A percentile compares a stretch with the other conserved stretches of the same genome.
These are phyloP conservation scores for Peromyscus melanophrys DNA, from an alignment of 2,797 vertebrate species.

Conservation along the genomic window DNA sequence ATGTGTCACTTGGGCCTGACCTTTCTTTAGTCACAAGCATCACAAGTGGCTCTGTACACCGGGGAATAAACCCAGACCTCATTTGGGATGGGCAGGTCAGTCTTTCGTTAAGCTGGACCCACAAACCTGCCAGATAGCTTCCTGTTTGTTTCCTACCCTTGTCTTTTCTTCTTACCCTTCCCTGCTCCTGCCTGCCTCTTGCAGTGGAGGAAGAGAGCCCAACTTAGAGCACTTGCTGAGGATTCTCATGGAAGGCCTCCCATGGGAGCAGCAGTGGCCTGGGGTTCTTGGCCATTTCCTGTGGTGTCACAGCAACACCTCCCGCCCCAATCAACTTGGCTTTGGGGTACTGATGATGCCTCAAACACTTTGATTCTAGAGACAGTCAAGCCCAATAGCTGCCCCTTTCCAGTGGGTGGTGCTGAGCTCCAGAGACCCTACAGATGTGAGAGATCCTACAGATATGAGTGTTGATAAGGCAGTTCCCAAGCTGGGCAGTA, in stretches of 20 bases:
- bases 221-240: background rate
- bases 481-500: background rate
- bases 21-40: background rate
- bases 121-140: background rate
- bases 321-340: background rate
- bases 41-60: background rate
- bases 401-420: background rate
- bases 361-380: background rate
- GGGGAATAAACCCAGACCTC: background rate
- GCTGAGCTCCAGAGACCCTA: background rate
- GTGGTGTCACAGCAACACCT: background rate
- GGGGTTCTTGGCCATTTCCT: background rate
- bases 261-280: background rate
- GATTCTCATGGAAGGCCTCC: background rate
- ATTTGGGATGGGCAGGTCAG: conserved; percentile 17
- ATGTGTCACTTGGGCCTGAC: background rate
- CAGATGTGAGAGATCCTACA: no score
- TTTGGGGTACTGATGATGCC: background rate
- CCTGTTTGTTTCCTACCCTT: conserved; percentile 13
- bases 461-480: background rate
- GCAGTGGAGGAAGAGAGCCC: background rate
- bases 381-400: no score
- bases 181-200: background rate
- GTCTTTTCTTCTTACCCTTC: fast-evolving
- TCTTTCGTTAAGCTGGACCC: conserved; percentile 27